Conservation (phyloP, 2,113 vertebrate genomes). For the Triplophysa rosa region DNA sequence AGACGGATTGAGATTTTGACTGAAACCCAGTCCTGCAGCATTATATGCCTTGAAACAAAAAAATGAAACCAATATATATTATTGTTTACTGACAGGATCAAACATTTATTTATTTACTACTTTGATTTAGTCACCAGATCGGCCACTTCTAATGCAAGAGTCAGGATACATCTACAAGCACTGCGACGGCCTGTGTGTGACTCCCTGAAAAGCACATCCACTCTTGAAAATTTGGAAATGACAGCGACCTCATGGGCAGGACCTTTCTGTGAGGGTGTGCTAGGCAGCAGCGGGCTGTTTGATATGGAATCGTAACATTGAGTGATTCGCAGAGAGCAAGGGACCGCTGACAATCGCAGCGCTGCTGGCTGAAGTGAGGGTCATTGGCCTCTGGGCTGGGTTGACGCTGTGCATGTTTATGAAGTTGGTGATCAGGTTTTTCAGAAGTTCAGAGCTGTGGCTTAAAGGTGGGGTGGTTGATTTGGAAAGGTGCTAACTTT, state of each 20-base stretch:
- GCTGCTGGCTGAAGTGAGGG: background rate
- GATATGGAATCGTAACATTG: background rate
- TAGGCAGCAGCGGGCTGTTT: background rate
- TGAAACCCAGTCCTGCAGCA: background rate
- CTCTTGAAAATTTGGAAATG: background rate
- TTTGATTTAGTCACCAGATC: background rate
- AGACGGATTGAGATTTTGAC: background rate
- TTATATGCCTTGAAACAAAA: background rate
- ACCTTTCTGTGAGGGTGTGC: background rate
- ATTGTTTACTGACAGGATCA: background rate
- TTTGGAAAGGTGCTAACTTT: background rate
- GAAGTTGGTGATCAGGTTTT: background rate
- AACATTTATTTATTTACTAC: background rate
- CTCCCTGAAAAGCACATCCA: background rate
- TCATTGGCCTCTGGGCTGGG: background rate
- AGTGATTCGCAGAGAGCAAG: background rate
- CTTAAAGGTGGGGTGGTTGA: too few relatives aligned
- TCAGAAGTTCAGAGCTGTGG: too few relatives aligned
- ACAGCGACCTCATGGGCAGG: conserved; percentile 5
- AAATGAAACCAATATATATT: background rate
- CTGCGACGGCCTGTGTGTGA: background rate
- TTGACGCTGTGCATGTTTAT: background rate
- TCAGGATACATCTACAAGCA: background rate
- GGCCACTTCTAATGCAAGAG: background rate
- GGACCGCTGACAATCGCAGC: background rate